phyloP scores from a whole-genome alignment of 2,888 invertebrate genomes.

The Nephrotoma guestfalica region DNA sequence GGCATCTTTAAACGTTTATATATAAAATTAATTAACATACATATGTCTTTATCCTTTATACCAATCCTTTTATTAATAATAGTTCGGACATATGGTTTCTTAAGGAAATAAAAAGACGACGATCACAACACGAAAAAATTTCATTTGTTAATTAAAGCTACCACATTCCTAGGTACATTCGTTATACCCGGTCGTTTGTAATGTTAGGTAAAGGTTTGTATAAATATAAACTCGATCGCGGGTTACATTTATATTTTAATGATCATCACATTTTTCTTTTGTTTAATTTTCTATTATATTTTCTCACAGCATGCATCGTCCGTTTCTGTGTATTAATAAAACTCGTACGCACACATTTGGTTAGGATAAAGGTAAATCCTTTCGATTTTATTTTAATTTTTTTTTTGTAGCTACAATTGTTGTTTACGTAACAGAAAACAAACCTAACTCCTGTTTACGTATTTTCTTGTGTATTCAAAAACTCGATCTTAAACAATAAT shows the following conservation, averaged over 20 bases:
- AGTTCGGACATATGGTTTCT: background rate
- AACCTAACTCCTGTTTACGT: background rate
- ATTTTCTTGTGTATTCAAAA: background rate
- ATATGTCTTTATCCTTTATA: background rate
- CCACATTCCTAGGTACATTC: background rate
- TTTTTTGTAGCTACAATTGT: background rate
- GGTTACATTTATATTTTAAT: background rate
- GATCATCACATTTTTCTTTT: background rate
- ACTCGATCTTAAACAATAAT: background rate
- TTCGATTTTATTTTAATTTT: background rate
- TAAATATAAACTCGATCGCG: background rate
- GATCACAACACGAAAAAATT: background rate
- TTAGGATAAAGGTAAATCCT: background rate
- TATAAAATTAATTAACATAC: background rate
- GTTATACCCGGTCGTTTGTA: background rate
- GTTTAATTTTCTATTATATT: background rate
- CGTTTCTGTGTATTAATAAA: background rate
- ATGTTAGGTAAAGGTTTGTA: background rate
- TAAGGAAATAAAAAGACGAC: background rate
- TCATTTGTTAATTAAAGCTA: background rate
- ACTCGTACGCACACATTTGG: background rate
- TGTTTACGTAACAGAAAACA: background rate
- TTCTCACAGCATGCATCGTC: background rate
- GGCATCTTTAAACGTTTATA: no score
- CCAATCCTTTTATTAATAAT: background rate